A percentile compares a stretch with the other conserved stretches of the same genome.
Conservation (phyloP, 2,113 vertebrate species). For the Sturnira hondurensis region DNA sequence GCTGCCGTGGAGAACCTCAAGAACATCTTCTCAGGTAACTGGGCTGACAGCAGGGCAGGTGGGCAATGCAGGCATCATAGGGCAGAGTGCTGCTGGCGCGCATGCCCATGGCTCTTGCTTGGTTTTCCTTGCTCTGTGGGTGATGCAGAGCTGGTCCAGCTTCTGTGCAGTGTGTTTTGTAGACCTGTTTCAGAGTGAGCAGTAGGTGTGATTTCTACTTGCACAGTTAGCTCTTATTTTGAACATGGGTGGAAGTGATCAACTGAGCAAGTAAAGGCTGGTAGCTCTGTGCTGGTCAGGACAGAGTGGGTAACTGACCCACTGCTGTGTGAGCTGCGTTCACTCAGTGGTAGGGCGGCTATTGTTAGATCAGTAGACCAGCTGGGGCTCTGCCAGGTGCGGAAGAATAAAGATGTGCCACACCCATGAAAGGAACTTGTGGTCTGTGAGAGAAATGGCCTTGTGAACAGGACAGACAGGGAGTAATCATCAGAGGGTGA, state of each 20-base stretch:
- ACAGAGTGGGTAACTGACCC: fast-evolving
- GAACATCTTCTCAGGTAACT: conserved; percentile 96
- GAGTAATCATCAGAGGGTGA: background rate
- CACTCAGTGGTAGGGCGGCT: fast-evolving
- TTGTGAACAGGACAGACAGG: no score
- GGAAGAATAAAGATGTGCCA: no score
- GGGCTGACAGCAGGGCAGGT: fast-evolving
- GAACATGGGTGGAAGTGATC: background rate
- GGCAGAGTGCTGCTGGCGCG: background rate
- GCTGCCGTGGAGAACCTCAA: conserved; percentile 99
- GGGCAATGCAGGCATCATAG: background rate
- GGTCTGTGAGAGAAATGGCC: background rate
- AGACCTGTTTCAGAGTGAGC: background rate
- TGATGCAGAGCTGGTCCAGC: no score
- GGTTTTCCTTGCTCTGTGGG: background rate
- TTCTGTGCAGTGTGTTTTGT: background rate
- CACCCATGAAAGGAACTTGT: background rate
- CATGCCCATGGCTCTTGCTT: no score
- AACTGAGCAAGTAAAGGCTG: background rate
- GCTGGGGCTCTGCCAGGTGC: background rate
- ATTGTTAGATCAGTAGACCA: background rate
- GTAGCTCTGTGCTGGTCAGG: background rate
- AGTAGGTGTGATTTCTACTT: background rate
- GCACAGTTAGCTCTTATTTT: background rate
- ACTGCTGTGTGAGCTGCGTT: fast-evolving